These are phyloP conservation scores for Sericinus montela DNA, from an alignment of 2,888 invertebrate genomes.

Conservation along the genomic window DNA sequence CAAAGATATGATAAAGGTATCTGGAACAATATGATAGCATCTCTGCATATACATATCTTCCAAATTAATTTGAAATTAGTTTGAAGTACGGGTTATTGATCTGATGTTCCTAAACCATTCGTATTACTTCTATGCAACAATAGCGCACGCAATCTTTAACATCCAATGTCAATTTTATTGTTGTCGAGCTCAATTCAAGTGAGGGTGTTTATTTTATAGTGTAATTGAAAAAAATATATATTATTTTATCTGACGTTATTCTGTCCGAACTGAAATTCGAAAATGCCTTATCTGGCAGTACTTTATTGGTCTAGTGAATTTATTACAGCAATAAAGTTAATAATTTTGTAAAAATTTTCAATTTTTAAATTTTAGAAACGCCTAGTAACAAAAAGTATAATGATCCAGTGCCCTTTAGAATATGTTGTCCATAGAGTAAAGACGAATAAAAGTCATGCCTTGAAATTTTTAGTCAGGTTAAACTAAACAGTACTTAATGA, in stretches of 20 bases:
- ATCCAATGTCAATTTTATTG: conserved; percentile 72
- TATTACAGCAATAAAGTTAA: conserved; percentile 67
- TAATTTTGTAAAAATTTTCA: conserved; percentile 65
- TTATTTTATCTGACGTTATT: conserved; percentile 62
- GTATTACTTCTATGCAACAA: conserved; percentile 56
- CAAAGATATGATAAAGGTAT: conserved; percentile 63
- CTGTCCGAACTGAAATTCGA: conserved; percentile 51
- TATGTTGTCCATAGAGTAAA: conserved; percentile 74
- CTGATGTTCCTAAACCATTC: conserved; percentile 75
- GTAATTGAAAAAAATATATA: conserved; percentile 39
- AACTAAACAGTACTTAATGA: conserved; percentile 74
- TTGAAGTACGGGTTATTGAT: conserved; percentile 75
- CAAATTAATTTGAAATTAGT: conserved; percentile 65
- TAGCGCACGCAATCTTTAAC: conserved; percentile 44
- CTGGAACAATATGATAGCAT: conserved; percentile 63
- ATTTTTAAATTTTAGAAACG: conserved; percentile 59
- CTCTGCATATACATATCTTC: conserved; percentile 64
- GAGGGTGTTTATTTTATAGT: conserved; percentile 63
- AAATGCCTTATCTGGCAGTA: conserved; percentile 57
- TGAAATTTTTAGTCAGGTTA: conserved; percentile 74
- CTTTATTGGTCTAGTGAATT: conserved; percentile 62
- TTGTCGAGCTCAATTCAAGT: conserved; percentile 72
- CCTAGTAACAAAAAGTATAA: conserved; percentile 67
- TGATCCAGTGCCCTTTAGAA: conserved; percentile 77
- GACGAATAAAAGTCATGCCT: conserved; percentile 72